Evolutionary conservation across 2,797 vertebrate species (phyloP), one percentile per base, ranked within the genome.

Genomic region (Scarus forsteni): DNA sequence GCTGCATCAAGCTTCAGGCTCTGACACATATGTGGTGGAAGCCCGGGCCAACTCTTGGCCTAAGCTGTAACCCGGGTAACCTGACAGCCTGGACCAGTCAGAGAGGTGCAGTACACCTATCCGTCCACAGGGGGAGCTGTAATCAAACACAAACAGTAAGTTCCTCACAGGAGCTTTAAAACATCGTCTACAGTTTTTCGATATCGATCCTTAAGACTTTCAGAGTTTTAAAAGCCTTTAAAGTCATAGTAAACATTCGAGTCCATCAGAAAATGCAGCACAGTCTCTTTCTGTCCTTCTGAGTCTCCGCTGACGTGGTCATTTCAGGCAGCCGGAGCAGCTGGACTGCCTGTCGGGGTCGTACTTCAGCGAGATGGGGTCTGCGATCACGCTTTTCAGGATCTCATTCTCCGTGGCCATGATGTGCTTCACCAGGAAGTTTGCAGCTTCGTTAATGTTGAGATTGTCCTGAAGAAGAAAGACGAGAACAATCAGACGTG

Each of bases 391-490:
- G 0, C 93, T 91, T 78, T 95, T 96, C 81, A 96, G 88, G 71
- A 97, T 93, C 84, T 98, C 95, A 16, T 93, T 96, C 88, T 99
- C 97, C 1, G 93, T 97, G 36, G 97, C 96, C 81, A 99, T 97
- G 74, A 99, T 99, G 85, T 99, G 97, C 80, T 97, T 98, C 85
- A 99, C 97, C 82, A 99, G 90, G 90, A 97, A 96, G 89, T 96
- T 96, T 70, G 97, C 96, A 43, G 97, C 98, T 88, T 99, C 97
- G 0, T 92, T 94, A 52, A 99, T 97, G 91, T 98, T 98, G 86
- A 98, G 92, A 58, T 99, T 98, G 87, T 99, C 98, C 98, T 99
- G 9, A 15, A 62, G 42, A 10, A 75, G 46, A 82, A 10, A 60
- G 27, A 73, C 7, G 46, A 68, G 60, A 9, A 8, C 7, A 10